Evolutionary conservation across 2,888 invertebrate species (phyloP).

Genomic region (Eupithecia dodoneata): DNA sequence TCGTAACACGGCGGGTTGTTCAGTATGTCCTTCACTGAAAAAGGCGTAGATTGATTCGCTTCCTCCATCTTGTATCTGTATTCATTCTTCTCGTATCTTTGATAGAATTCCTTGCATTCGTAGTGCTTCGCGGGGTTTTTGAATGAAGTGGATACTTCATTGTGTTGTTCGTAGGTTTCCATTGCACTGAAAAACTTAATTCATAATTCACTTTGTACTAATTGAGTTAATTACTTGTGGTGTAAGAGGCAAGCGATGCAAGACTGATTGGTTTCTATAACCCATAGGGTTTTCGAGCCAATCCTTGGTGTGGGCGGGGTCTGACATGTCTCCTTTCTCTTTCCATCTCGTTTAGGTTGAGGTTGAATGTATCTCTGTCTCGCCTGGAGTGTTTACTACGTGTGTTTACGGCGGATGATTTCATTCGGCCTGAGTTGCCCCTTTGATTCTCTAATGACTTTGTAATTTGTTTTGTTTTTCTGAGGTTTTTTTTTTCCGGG

Average conservation of each 20-base stretch:
- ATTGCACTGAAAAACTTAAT: conserved; percentile 57
- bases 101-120: conserved; percentile 66
- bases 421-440: conserved; percentile 69
- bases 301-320: conserved; percentile 74
- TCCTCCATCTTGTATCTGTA: conserved; percentile 67
- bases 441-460: conserved; percentile 64
- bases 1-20: conserved; percentile 72
- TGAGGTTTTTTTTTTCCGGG: conserved; percentile 20
- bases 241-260: conserved; percentile 68
- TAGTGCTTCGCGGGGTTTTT: conserved; percentile 66
- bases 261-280: conserved; percentile 74
- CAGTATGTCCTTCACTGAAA: conserved; percentile 76
- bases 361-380: conserved; percentile 51
- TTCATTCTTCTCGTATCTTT: conserved; percentile 46
- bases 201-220: conserved; percentile 61
- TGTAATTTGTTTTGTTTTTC: conserved; percentile 53
- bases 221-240: conserved; percentile 69
- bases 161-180: conserved; percentile 74
- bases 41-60: conserved; percentile 65
- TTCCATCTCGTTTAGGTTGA: conserved; percentile 39
- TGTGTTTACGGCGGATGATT: conserved; percentile 68
- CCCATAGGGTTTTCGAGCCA: conserved; percentile 67
- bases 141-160: conserved; percentile 70
- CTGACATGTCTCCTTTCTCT: conserved; percentile 51
- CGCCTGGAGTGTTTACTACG: conserved; percentile 65